Evolutionary conservation across 2,113 vertebrate species (phyloP).

Genomic region (Sylvietta virens): DNA sequence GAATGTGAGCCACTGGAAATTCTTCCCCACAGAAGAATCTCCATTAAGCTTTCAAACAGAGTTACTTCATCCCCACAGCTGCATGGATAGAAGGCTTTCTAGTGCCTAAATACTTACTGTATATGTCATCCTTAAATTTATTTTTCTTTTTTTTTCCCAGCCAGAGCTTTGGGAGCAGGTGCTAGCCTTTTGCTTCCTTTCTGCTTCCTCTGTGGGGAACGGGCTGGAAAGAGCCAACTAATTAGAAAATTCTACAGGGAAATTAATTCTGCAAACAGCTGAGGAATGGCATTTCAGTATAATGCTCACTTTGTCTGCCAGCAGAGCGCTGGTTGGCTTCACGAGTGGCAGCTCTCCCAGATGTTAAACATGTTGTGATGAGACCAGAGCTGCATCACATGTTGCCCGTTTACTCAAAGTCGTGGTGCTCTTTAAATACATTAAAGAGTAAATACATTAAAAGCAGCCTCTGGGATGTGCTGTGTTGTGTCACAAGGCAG

Average conservation of each 20-base stretch:
- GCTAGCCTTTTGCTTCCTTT: constrained; percentile 71
- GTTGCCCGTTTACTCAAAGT: constrained; percentile 33
- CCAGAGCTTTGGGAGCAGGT: constrained; percentile 78
- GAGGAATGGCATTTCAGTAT: constrained; percentile 74
- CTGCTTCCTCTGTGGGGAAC: constrained; percentile 63
- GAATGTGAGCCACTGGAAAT: constrained; percentile 69
- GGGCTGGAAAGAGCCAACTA: constrained; percentile 63
- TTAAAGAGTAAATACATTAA: not conserved
- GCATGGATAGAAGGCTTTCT: constrained; percentile 48
- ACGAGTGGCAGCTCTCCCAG: constrained; percentile 76
- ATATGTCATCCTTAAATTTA: constrained; percentile 57
- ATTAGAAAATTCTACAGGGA: constrained; percentile 71
- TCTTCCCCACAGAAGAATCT: constrained; percentile 57
- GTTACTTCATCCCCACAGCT: constrained; percentile 69
- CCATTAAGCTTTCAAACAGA: constrained; percentile 62
- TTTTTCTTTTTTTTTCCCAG: not conserved
- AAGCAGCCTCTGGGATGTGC: not conserved
- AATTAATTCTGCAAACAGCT: constrained; percentile 80
- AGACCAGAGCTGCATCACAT: constrained; percentile 66
- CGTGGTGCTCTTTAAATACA: not conserved
- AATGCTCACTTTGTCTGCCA: constrained; percentile 73
- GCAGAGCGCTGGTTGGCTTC: constrained; percentile 70
- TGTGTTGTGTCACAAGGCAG: not conserved
- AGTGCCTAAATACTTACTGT: constrained; percentile 49
- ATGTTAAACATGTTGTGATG: constrained; percentile 80